Percentiles rank a stretch among this genome's conserved stretches.
Evolutionary conservation across 2,113 vertebrate genomes (phyloP).

Genomic region (Callionymus lyra): DNA sequence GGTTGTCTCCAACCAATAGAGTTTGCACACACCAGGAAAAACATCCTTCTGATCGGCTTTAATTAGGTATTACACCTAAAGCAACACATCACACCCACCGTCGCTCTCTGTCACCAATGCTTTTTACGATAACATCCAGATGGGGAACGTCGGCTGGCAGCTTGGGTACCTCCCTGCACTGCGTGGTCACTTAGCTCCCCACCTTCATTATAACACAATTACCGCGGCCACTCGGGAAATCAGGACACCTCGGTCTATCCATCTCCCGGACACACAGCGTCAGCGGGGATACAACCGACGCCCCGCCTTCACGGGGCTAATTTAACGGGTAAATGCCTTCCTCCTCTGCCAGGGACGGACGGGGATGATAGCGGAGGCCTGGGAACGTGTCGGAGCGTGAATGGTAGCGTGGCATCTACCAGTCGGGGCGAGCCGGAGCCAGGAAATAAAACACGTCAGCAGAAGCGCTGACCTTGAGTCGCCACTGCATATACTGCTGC

Average conservation of each 20-base stretch:
- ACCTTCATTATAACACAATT: slow-evolving; percentile 54
- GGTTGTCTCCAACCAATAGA: too few relatives aligned
- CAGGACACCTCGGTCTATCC: slow-evolving; percentile 46
- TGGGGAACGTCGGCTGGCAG: too few relatives aligned
- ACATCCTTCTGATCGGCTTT: too few relatives aligned
- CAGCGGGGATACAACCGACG: slow-evolving; percentile 30
- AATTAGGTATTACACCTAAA: too few relatives aligned
- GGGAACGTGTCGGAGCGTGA: too few relatives aligned
- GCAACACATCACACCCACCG: too few relatives aligned
- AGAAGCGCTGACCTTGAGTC: slow-evolving; percentile 59
- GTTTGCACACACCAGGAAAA: too few relatives aligned
- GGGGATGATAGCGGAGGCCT: slow-evolving; percentile 33
- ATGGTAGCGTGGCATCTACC: slow-evolving; percentile 12
- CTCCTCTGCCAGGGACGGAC: slow-evolving; percentile 27
- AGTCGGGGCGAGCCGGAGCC: slow-evolving; percentile 19
- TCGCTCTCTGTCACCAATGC: too few relatives aligned
- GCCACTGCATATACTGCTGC: slow-evolving; percentile 38
- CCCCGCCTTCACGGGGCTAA: slow-evolving; percentile 32
- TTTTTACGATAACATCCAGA: too few relatives aligned
- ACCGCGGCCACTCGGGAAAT: slow-evolving; percentile 47
- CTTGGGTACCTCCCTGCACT: slow-evolving; percentile 8
- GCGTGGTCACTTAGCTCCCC: slow-evolving; percentile 30
- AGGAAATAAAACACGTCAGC: slow-evolving; percentile 49
- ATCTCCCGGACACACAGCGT: slow-evolving; percentile 27
- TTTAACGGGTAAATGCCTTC: slow-evolving; percentile 58